Evolutionary conservation across 2,113 vertebrate genomes (phyloP), one percentile per base, ranked within the genome.

Genomic region (Malurus cyaneus): DNA sequence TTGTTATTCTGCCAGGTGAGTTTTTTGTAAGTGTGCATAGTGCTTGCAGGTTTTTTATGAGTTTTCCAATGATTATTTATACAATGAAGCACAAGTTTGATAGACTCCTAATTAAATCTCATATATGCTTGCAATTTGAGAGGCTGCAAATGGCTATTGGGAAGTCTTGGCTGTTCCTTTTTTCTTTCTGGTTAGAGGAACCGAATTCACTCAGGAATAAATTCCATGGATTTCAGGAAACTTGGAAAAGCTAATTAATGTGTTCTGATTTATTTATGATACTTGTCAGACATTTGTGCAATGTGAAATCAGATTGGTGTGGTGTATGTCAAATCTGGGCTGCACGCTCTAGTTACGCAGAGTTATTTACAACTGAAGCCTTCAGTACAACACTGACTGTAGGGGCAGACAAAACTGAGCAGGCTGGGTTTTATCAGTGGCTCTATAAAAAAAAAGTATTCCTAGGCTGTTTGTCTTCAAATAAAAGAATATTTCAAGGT

Each of bases 191-290:
- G 23, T 18, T 69, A 47, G 52, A 67, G 56, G 69, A 78, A 71
- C 41, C 15, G 60, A 65, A 59, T 46, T 80, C 59, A 53, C 25
- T 56, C 32, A 74, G 47, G 49, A 83, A 28, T 62, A 65, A 83
- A 34, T 89, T 91, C 34, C 12, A n/a, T n/a, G 15, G 52, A 60
- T 83, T 93, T 89, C 62, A 77, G 36, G 47, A 65, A 39, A 86
- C 52, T 64, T 62, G 56, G 15, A 52, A 69, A 59, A 86, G 32
- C 62, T 86, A 92, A 69, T 20, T n/a, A n/a, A n/a, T n/a, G n/a
- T n/a, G n/a, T 56, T 79, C 67, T 94, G 44, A 47, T 95, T 85
- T 93, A 88, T 83, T 94, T 88, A 80, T 85, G n/a, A 39, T 47
- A 79, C 52, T 89, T 89, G 74, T 70, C 66, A 78, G 67, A 52